Evolutionary conservation across 2,888 invertebrate genomes (phyloP), one percentile per base, ranked within the genome.

Genomic region (Minunthozetes semirufus): DNA sequence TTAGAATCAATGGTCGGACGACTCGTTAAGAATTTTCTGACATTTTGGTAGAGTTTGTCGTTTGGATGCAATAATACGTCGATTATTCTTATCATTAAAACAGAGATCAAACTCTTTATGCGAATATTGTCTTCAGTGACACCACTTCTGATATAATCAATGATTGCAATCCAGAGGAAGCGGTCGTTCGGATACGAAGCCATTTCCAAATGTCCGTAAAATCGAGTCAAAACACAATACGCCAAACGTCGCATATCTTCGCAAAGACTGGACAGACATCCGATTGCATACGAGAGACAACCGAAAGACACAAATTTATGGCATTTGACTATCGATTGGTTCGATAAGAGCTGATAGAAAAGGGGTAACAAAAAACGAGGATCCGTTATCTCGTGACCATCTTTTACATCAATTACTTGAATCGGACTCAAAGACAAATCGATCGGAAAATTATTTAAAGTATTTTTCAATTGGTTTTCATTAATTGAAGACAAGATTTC

Each of bases 91-190:
- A 70, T 48, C 8, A 74, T 17, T 3, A 74, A 70, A 17, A 74
- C 74, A 1, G 74, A 15, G 38, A 70, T 33, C 38, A 72, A 27
- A 56, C 56, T 70, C 25, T 68, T 50, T 5, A 74, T 11, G 17
- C 53, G 68, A 25, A 50, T 27, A n/a, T 74, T 74, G 42, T 50
- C 70, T 70, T 42, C 46, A 22, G 50, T 48, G 15, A 74, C n/a
- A 11, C 74, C 74, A 70, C 74, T 74, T 13, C 74, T 68, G n/a
- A 74, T 68, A n/a, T 25, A 71, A 13, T 74, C 74, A 33, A 74
- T 70, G 9, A 74, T n/a, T 22, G 68, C 74, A 38, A 71, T 74
- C 74, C 74, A 74, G 19, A 74, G 33, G 38, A 50, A 70, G 6
- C 74, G 48, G 38, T 74, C 74, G 25, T 68, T 38, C 5, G 74